Base-by-base conservation (phyloP, 1,140 invertebrate species). In the Onthophagus taurus region DNA sequence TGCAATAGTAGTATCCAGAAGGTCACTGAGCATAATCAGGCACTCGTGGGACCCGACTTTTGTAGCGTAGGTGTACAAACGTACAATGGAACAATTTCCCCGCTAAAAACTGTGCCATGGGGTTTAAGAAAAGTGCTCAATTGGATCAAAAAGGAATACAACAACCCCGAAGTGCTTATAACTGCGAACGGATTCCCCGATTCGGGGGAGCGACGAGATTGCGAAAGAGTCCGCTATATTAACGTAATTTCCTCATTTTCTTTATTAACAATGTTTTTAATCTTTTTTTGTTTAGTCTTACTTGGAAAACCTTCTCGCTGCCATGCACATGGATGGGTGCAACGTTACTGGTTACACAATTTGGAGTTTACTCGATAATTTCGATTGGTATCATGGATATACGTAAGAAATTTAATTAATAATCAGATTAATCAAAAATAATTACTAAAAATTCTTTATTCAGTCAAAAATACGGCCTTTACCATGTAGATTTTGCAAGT, bases 351-450 rank as follows among this genome's bases (percentile, higher is more conserved):
- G 70, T 0, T 88, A 87, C 52, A 74, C 77, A 0, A 64, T 73
- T 31, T 89, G 85, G 85, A 80, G 76, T 44, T 57, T 89, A 0
- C 65, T 88, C 48, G 85, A 89, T 49, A 88, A 85, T 61, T 86
- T 85, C 58, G 84, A 89, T 64, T 89, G 85, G 84, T 56, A 60
- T 1, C 56, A 50, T 11, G 79, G 35, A 4, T 37, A 37, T 13
- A 37, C 35, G 35, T 37, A 37, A 31, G 35, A 12, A 12, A n/a
- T n/a, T n/a, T n/a, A n/a, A n/a, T n/a, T n/a, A n/a, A 20, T 13
- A 0, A 14, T 7, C 2, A n/a, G 11, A 6, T 12, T 33, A 8
- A 21, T 11, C 6, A 19, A 4, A 23, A 12, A 7, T n/a, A 11
- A 4, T 7, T 19, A n/a, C 13, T n/a, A 19, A n/a, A 18, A 5